Evolutionary conservation across 2,888 invertebrate genomes (phyloP), one percentile per base, ranked within the genome.

Genomic region (Asteroscopus sphinx): DNA sequence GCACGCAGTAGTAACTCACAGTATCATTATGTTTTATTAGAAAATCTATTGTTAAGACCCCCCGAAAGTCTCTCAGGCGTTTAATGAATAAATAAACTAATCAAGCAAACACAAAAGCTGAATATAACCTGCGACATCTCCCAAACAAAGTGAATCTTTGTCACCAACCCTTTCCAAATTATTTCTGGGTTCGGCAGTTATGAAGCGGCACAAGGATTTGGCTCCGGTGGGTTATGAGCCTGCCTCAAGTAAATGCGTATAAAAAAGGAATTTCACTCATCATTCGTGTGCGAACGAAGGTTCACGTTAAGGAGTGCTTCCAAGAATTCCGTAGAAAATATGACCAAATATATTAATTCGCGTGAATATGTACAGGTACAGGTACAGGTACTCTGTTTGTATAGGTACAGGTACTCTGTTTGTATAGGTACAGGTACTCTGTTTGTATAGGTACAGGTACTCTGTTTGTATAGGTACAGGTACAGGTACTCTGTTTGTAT

Each of bases 201-300:
- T 59, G 67, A 73, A 73, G 64, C 64, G 70, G 32, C 61, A 39
- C 67, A 57, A 70, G 61, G 67, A 70, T 73, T 73, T 64, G 49
- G 39, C 59, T 58, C 57, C 46, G 41, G 48, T 53, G 42, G 53
- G 56, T 62, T 73, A 67, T 62, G 73, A 66, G 58, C 42, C 52
- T 57, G 67, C 53, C 51, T 69, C 54, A 53, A 70, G 61, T 58
- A 70, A 67, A 70, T 64, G 61, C 56, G 67, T 57, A 73, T 73
- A 73, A 73, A 70, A 70, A 67, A 67, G 63, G 73, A 67, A 73
- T 73, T 73, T 70, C 59, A 70, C 63, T 70, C 67, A 70, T 67
- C 61, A 54, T 67, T 64, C 59, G 54, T 57, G 40, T 53, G 51
- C 54, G 37, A n/a, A 44, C 26, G 57, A 65, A 54, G 40, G 55